Evolutionary conservation across 2,888 invertebrate genomes (phyloP), one percentile per base, ranked within the genome.

Genomic region (Acleris laterana): DNA sequence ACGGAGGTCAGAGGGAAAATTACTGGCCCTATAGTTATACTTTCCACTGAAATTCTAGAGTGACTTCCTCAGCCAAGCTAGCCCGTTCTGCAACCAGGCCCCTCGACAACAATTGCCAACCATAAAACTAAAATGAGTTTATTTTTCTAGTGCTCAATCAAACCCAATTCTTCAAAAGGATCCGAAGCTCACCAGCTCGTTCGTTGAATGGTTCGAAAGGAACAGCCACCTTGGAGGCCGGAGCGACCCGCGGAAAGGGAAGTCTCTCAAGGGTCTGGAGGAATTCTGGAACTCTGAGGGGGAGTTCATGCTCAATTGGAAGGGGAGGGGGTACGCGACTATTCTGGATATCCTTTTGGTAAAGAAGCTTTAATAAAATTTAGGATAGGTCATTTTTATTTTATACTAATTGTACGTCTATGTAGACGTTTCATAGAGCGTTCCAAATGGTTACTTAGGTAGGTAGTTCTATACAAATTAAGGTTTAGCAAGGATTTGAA

Each of bases 231-330:
- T 89, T 81, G 94, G 81, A 89, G 97, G 94, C 89, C 94, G 87
- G 92, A 95, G 69, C 0, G 85, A 91, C 55, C 85, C 88, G 0
- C 78, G 72, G 13, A 76, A 70, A 11, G 88, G 89, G 50, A 94
- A 96, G 55, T 96, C 97, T 0, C 92, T 95, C 0, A 88, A 87
- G 67, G 95, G 95, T 0, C 87, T 95, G 48, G 82, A 92, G 1
- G 94, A 95, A 70, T 95, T 95, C 77, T 92, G 94, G 94, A 85
- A 89, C 0, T 96, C 96, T 78, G 95, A 95, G 9, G 97, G 97
- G 0, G 95, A 96, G 77, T 86, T 89, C 17, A 82, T 95, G 73
- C 87, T 96, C 4, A 95, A 96, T 76, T 98, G 97, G 97, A 96
- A 95, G 73, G 94, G 94, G 61, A 94, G 93, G 69, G 97, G 97